phyloP scores from a whole-genome alignment of 2,113 vertebrate genomes.

The Lycocorax pyrrhopterus region DNA sequence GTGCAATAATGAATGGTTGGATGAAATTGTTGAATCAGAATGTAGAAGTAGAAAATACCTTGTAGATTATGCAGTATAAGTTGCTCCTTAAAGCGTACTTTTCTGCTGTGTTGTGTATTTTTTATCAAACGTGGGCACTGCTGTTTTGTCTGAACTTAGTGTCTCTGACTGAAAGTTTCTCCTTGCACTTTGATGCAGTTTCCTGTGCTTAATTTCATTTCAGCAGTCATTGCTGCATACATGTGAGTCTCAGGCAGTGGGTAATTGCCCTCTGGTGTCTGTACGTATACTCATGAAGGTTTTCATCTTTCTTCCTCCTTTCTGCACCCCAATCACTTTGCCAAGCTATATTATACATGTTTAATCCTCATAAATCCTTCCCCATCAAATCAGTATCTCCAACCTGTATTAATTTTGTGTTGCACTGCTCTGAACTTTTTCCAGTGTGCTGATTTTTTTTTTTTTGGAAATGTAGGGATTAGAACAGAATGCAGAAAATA shows the following conservation, averaged over 20 bases:
- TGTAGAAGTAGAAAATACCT: not conserved
- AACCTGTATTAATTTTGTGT: not conserved
- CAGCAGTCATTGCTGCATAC: conserved; percentile 29
- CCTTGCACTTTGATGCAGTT: not conserved
- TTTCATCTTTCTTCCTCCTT: not conserved
- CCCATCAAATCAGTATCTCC: conserved; percentile 15
- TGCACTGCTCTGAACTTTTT: conserved; percentile 27
- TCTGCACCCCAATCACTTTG: not conserved
- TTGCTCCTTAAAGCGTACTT: not conserved
- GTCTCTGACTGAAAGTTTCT: not conserved
- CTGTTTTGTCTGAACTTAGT: not conserved
- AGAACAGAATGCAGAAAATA: not conserved
- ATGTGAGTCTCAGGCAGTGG: conserved; percentile 20
- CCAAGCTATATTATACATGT: not conserved
- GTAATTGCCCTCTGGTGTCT: conserved; percentile 52
- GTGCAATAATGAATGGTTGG: not conserved
- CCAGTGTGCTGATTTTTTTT: conserved; percentile 9
- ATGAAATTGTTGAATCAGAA: not conserved
- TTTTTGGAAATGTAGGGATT: not conserved
- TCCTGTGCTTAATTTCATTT: conserved; percentile 35
- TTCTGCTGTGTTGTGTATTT: not conserved
- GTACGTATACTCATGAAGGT: conserved; percentile 2
- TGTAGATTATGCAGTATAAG: not conserved
- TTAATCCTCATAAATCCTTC: conserved; percentile 10
- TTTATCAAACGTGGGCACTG: not conserved